phyloP scores from a whole-genome alignment of 2,113 vertebrate genomes.

The Psilopsiagon aurifrons region DNA sequence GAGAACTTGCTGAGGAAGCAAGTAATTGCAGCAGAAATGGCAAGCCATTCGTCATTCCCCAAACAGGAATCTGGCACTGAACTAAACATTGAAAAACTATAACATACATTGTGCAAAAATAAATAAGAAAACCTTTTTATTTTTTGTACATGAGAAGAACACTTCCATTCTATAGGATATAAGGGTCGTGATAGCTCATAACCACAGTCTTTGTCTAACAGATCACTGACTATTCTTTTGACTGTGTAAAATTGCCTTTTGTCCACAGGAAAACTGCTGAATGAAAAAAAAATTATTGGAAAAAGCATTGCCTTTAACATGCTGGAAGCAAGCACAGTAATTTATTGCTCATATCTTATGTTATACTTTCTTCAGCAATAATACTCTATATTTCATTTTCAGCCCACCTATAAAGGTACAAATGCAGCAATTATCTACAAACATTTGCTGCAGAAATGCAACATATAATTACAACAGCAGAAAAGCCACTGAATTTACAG shows the following conservation, averaged over 20 bases:
- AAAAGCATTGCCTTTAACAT: conserved; percentile 34
- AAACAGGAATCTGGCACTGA: conserved; percentile 30
- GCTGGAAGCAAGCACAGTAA: conserved; percentile 51
- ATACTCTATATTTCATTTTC: conserved; percentile 44
- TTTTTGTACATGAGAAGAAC: background rate
- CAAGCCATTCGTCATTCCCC: conserved; percentile 48
- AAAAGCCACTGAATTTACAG: conserved; percentile 36
- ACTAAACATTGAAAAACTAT: background rate
- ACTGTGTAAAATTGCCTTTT: conserved; percentile 52
- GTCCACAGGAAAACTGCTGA: conserved; percentile 47
- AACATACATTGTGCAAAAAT: background rate
- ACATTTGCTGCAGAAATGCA: conserved; percentile 51
- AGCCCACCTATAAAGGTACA: conserved; percentile 32
- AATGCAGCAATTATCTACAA: conserved; percentile 44
- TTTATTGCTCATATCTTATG: conserved; percentile 48
- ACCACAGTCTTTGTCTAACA: conserved; percentile 24
- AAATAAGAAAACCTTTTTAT: background rate
- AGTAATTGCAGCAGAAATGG: conserved; percentile 15
- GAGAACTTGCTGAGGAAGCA: conserved; percentile 57
- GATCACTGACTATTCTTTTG: conserved; percentile 14
- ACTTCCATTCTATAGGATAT: background rate
- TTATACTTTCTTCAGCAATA: conserved; percentile 46
- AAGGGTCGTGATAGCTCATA: conserved; percentile 1
- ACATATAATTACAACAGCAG: conserved; percentile 57
- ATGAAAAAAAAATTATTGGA: conserved; percentile 41